phyloP scores from a whole-genome alignment of 1,140 invertebrate species.

The Neodiprion fabricii region DNA sequence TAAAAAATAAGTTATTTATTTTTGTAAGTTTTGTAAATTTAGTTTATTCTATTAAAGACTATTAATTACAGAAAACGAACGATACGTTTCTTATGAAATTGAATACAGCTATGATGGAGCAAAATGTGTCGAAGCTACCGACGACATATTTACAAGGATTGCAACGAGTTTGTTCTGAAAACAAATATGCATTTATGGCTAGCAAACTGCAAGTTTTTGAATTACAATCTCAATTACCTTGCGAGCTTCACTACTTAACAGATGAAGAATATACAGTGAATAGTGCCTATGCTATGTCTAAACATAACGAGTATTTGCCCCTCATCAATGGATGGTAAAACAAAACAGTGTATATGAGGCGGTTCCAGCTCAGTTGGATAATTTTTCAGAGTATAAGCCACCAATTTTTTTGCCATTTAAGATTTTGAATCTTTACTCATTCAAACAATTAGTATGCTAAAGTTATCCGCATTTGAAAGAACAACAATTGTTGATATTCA shows the following conservation, averaged over 20 bases:
- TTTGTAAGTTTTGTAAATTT: background rate
- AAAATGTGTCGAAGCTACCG: background rate
- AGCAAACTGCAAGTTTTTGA: background rate
- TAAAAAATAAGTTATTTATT: background rate
- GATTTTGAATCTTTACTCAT: too few relatives aligned
- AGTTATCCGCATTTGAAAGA: too few relatives aligned
- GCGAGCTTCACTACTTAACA: background rate
- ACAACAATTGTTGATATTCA: too few relatives aligned
- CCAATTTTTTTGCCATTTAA: too few relatives aligned
- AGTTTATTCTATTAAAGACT: background rate
- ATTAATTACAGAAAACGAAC: background rate
- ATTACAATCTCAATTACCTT: slow-evolving; percentile 4
- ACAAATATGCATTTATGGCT: slow-evolving; percentile 10
- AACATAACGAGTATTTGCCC: background rate
- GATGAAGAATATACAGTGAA: slow-evolving; percentile 1
- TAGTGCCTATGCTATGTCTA: slow-evolving; percentile 6
- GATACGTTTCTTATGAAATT: slow-evolving; percentile 5
- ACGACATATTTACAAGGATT: background rate
- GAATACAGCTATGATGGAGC: slow-evolving; percentile 3
- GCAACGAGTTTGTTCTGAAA: slow-evolving; percentile 2
- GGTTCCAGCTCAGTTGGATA: too few relatives aligned
- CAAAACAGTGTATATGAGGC: too few relatives aligned
- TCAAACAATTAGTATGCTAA: too few relatives aligned
- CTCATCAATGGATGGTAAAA: slow-evolving; percentile 6
- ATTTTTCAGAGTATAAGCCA: too few relatives aligned